phyloP scores from a whole-genome alignment of 1,140 invertebrate species.

The Micrasema minimum region DNA sequence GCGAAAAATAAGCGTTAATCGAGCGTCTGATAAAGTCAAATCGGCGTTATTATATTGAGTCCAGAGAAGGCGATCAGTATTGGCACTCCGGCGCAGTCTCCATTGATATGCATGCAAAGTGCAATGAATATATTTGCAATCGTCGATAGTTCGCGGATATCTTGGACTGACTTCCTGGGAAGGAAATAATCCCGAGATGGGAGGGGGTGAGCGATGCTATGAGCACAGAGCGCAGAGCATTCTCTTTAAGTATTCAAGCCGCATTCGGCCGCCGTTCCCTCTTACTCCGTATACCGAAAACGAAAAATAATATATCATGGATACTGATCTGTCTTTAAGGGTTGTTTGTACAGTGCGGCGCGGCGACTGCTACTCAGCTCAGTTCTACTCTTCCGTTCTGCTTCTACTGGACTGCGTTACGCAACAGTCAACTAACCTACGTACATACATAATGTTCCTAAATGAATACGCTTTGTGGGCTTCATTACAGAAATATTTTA shows the following conservation, averaged over 20 bases:
- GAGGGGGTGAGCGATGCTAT: conserved; percentile 33
- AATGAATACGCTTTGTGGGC: too few species aligned
- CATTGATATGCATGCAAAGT: conserved; percentile 31
- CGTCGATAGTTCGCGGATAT: conserved; percentile 11
- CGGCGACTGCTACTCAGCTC: too few species aligned
- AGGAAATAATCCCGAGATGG: conserved; percentile 51
- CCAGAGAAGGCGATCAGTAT: too few species aligned
- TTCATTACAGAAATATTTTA: too few species aligned
- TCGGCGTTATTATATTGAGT: too few species aligned
- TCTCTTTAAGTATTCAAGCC: conserved; percentile 53
- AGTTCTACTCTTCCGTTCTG: too few species aligned
- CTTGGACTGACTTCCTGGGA: conserved; percentile 9
- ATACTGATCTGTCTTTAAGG: conserved; percentile 53
- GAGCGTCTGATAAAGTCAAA: too few species aligned
- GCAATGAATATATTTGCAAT: conserved; percentile 29
- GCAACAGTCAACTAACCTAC: too few species aligned
- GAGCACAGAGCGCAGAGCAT: conserved; percentile 5
- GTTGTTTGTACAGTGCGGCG: conserved; percentile 44
- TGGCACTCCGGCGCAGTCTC: too few species aligned
- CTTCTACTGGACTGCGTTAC: too few species aligned
- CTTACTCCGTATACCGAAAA: conserved; percentile 48
- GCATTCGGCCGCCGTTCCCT: conserved; percentile 44
- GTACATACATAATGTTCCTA: too few species aligned
- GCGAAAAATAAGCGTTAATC: too few species aligned
- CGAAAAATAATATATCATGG: conserved; percentile 54